Evolutionary conservation across 2,797 vertebrate genomes (phyloP).

Genomic region (Gadopsis marmoratus): DNA sequence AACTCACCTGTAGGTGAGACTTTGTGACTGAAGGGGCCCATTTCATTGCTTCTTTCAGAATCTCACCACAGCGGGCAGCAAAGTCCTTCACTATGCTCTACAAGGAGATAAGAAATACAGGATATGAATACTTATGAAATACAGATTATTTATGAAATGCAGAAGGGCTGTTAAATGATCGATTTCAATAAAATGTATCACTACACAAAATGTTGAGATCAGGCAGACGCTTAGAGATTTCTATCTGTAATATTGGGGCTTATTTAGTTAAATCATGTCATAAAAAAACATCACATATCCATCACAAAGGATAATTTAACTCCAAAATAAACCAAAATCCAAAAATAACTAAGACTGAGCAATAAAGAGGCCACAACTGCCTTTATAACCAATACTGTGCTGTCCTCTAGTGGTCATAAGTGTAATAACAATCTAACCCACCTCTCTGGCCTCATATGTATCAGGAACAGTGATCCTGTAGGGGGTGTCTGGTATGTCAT

Average conservation of each 20-base stretch:
- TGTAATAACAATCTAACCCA: conserved; percentile 64
- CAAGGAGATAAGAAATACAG: conserved; percentile 10
- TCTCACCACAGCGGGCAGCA: conserved; percentile 98
- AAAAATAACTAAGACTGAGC: not conserved
- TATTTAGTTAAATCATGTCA: not conserved
- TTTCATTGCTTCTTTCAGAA: conserved; percentile 99
- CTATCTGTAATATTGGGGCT: not conserved
- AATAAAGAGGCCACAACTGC: not conserved
- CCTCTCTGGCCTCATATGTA: conserved; percentile 96
- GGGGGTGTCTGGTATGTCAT: conserved; percentile 96
- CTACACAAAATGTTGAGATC: not conserved
- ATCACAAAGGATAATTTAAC: not conserved
- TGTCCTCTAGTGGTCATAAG: conserved; percentile 59
- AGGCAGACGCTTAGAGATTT: not conserved
- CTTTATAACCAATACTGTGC: conserved; percentile 29
- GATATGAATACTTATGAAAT: not conserved
- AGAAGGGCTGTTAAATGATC: not conserved
- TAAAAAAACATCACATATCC: not conserved
- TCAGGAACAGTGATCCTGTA: conserved; percentile 98
- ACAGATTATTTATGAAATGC: not conserved
- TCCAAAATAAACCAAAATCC: not conserved
- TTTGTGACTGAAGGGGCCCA: conserved; percentile 99
- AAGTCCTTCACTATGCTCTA: conserved; percentile 99
- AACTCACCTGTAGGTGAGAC: conserved; percentile 94
- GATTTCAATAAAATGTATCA: not conserved